phyloP scores from a whole-genome alignment of 2,113 vertebrate species.

The Axis porcinus region DNA sequence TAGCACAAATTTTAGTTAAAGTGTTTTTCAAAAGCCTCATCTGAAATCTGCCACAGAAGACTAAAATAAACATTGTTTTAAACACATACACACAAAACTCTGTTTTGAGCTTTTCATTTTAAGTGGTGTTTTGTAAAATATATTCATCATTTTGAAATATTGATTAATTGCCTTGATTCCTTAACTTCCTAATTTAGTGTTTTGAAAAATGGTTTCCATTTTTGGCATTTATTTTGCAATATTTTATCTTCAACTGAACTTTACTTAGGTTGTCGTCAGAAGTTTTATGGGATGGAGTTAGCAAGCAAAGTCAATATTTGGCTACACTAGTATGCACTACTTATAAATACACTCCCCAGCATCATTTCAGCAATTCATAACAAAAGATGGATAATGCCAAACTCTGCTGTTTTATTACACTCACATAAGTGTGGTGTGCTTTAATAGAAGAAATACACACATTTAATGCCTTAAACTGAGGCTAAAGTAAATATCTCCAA shows the following conservation, averaged over 20 bases:
- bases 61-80: conserved; percentile 62
- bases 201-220: conserved; percentile 79
- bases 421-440: conserved; percentile 34
- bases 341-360: conserved; percentile 61
- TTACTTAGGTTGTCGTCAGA: conserved; percentile 74
- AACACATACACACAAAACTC: conserved; percentile 14
- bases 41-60: conserved; percentile 43
- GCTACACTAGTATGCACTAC: conserved; percentile 57
- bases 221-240: conserved; percentile 78
- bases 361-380: conserved; percentile 66
- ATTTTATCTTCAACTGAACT: conserved; percentile 79
- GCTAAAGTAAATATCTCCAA: conserved; percentile 47
- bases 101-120: conserved; percentile 66
- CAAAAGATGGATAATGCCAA: conserved; percentile 43
- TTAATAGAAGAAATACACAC: conserved; percentile 54
- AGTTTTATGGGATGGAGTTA: conserved; percentile 74
- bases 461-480: conserved; percentile 47
- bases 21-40: conserved; percentile 21
- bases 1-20: background rate
- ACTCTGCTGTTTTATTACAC: conserved; percentile 50
- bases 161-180: conserved; percentile 75
- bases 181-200: conserved; percentile 80
- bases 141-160: conserved; percentile 78
- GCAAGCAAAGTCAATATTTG: conserved; percentile 77
- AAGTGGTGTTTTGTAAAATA: conserved; percentile 73